phyloP scores from a whole-genome alignment of 2,888 invertebrate genomes.

The Azorinus chamasolen region DNA sequence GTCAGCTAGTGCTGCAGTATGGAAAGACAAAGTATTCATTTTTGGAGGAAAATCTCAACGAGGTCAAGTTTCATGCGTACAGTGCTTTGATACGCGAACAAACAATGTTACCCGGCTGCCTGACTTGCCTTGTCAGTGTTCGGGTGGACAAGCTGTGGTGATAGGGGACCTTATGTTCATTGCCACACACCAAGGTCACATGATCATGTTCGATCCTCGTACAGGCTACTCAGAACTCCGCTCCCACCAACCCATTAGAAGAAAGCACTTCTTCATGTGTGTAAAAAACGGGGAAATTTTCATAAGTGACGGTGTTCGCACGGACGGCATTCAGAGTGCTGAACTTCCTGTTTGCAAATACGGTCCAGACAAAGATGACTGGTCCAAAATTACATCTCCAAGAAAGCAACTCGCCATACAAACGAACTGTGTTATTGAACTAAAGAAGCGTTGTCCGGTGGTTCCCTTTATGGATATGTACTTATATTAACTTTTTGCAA shows the following conservation, averaged over 20 bases:
- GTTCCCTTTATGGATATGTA: constrained; percentile 41
- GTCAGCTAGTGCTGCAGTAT: constrained; percentile 7
- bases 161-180: constrained; percentile 39
- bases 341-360: constrained; percentile 34
- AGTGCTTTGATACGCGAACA: constrained; percentile 35
- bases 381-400: constrained; percentile 35
- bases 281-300: constrained; percentile 46
- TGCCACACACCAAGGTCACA: constrained; percentile 54
- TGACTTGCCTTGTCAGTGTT: constrained; percentile 43
- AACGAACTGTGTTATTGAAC: constrained; percentile 44
- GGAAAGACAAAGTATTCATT: constrained; percentile 37
- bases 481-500: too few relatives aligned
- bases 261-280: constrained; percentile 49
- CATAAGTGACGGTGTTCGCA: constrained; percentile 37
- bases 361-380: constrained; percentile 44
- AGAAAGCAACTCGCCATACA: constrained; percentile 27
- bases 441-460: constrained; percentile 40
- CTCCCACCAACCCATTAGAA: constrained; percentile 34
- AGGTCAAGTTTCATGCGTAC: constrained; percentile 35
- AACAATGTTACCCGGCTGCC: constrained; percentile 14
- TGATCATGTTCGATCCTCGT: constrained; percentile 49
- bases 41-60: constrained; percentile 50
- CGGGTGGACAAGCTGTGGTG: constrained; percentile 40
- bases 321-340: constrained; percentile 1
- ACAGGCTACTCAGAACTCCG: constrained; percentile 31